These are phyloP conservation scores for Darevskia mixta DNA, from an alignment of 2,797 vertebrate species.

Conservation along the genomic window DNA sequence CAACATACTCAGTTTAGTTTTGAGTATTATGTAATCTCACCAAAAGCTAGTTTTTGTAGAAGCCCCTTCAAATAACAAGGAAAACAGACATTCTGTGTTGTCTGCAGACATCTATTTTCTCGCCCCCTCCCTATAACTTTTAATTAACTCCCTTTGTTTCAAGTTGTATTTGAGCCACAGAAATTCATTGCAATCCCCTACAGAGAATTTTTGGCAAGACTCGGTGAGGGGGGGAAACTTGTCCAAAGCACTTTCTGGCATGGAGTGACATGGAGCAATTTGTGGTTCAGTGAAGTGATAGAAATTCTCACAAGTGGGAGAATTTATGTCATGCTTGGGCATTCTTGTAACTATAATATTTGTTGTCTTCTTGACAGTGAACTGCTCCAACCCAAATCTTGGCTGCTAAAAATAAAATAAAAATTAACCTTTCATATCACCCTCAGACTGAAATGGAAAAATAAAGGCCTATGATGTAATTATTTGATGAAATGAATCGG, in stretches of 20 bases:
- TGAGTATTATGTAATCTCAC: background rate
- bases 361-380: slow-evolving; percentile 26
- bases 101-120: background rate
- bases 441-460: background rate
- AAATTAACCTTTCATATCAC: slow-evolving; percentile 22
- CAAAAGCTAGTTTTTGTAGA: background rate
- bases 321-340: slow-evolving; percentile 25
- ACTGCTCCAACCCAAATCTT: slow-evolving; percentile 7
- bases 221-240: slow-evolving; percentile 30
- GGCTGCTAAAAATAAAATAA: slow-evolving; percentile 14
- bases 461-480: slow-evolving; percentile 22
- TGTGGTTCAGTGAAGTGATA: slow-evolving; percentile 38
- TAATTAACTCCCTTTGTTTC: slow-evolving; percentile 32
- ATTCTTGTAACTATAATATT: slow-evolving; percentile 13
- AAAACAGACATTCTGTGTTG: slow-evolving; percentile 21
- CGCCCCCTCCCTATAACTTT: slow-evolving; percentile 15
- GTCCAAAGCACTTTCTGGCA: slow-evolving; percentile 41
- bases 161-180: slow-evolving; percentile 39
- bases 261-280: slow-evolving; percentile 21
- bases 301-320: slow-evolving; percentile 32
- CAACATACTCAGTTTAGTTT: background rate
- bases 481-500: slow-evolving; percentile 23
- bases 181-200: slow-evolving; percentile 31
- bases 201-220: slow-evolving; percentile 42
- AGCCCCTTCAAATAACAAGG: background rate